These are phyloP conservation scores for Botia kubotai DNA, from an alignment of 2,797 vertebrate species.

Conservation along the genomic window DNA sequence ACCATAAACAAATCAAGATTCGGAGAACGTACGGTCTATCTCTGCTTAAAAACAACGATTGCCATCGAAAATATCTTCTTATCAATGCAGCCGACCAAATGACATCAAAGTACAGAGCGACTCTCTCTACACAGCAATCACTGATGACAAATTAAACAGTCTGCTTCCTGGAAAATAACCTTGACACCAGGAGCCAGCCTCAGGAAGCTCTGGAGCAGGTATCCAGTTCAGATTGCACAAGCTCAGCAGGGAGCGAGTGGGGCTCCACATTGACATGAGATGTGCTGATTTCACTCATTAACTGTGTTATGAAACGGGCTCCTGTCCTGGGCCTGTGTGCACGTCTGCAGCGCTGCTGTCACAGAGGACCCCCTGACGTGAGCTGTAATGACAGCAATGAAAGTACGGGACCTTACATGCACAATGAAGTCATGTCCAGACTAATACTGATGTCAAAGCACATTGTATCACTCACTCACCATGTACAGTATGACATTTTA, in stretches of 20 bases:
- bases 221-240: slow-evolving; percentile 57
- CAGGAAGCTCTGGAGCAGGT: slow-evolving; percentile 46
- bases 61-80: neutral
- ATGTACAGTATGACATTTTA: slow-evolving; percentile 22
- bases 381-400: slow-evolving; percentile 41
- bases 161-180: slow-evolving; percentile 57
- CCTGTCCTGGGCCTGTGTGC: slow-evolving; percentile 6
- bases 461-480: slow-evolving; percentile 10
- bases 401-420: slow-evolving; percentile 29
- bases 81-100: slow-evolving; percentile 12
- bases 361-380: slow-evolving; percentile 15
- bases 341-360: slow-evolving; percentile 36
- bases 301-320: slow-evolving; percentile 28
- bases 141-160: slow-evolving; percentile 39
- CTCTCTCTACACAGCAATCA: neutral
- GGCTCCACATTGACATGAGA: slow-evolving; percentile 39
- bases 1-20: slow-evolving; percentile 4
- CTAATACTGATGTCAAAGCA: slow-evolving; percentile 31
- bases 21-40: neutral
- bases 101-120: neutral
- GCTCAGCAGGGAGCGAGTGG: slow-evolving; percentile 50
- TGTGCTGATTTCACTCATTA: slow-evolving; percentile 53
- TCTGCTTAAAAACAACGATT: neutral
- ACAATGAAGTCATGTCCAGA: slow-evolving; percentile 36
- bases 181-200: slow-evolving; percentile 5